These are phyloP conservation scores for Callyntrura guangdongensis DNA, from an alignment of 2,888 invertebrate genomes.

Conservation along the genomic window DNA sequence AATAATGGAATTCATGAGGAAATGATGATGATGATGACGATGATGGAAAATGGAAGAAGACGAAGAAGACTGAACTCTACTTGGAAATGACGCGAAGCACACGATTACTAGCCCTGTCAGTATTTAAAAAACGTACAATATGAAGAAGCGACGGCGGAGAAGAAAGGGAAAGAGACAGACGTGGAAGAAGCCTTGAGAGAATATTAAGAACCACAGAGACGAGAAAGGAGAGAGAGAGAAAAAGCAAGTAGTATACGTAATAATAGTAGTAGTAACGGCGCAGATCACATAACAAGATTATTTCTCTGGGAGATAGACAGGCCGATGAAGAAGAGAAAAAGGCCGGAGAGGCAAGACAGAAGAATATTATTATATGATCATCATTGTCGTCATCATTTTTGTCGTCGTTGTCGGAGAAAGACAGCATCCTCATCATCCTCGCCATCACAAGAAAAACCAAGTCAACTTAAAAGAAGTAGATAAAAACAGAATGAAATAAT, in stretches of 20 bases:
- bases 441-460: conserved; percentile 7
- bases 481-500: conserved; percentile 17
- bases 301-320: conserved; percentile 13
- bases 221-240: conserved; percentile 23
- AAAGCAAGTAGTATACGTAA: not conserved
- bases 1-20: conserved; percentile 67
- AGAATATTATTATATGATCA: not conserved
- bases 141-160: not conserved
- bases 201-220: conserved; percentile 27
- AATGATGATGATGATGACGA: not conserved
- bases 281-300: conserved; percentile 52
- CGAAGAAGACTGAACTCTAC: conserved; percentile 1
- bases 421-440: not conserved
- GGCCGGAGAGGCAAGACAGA: not conserved
- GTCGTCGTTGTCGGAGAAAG: not conserved
- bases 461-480: conserved; percentile 27
- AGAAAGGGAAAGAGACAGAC: not conserved
- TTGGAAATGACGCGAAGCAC: conserved; percentile 12
- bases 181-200: conserved; percentile 18
- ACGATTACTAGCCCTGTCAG: not conserved
- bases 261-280: not conserved
- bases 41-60: conserved; percentile 44
- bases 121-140: conserved; percentile 1
- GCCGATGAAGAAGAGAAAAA: not conserved
- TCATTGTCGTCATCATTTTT: not conserved